Evolutionary conservation across 1,140 invertebrate genomes (phyloP).

Genomic region (Aradophagus sp.): DNA sequence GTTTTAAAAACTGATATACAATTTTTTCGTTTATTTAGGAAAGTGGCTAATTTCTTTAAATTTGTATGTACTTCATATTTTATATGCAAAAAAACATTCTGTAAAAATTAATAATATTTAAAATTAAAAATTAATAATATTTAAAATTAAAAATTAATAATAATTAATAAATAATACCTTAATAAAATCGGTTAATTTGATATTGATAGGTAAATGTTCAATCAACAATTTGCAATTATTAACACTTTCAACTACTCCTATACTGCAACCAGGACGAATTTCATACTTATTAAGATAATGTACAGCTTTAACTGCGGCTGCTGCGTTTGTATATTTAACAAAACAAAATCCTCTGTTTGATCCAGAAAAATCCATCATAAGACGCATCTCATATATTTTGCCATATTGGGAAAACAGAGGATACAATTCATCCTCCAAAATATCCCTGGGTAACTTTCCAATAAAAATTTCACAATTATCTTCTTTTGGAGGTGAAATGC

Average conservation of each 20-base stretch:
- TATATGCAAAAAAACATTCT: too few relatives aligned
- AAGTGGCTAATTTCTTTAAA: too few relatives aligned
- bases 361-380: conserved; percentile 87
- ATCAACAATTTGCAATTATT: conserved; percentile 83
- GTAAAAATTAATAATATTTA: too few relatives aligned
- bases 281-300: conserved; percentile 78
- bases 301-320: conserved; percentile 78
- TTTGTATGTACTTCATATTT: too few relatives aligned
- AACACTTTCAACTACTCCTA: conserved; percentile 80
- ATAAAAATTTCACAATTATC: conserved; percentile 88
- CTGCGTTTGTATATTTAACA: conserved; percentile 77
- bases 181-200: conserved; percentile 56
- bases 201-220: conserved; percentile 69
- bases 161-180: conserved; percentile 49
- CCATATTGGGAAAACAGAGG: conserved; percentile 81
- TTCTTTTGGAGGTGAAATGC: conserved; percentile 69
- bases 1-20: too few relatives aligned
- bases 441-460: conserved; percentile 86
- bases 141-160: background rate
- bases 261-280: conserved; percentile 76
- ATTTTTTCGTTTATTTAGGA: too few relatives aligned
- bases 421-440: conserved; percentile 88
- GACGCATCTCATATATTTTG: conserved; percentile 83
- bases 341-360: conserved; percentile 83
- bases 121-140: background rate